Evolutionary conservation across 1,140 invertebrate species (phyloP).

Genomic region (Megalonaias nervosa): DNA sequence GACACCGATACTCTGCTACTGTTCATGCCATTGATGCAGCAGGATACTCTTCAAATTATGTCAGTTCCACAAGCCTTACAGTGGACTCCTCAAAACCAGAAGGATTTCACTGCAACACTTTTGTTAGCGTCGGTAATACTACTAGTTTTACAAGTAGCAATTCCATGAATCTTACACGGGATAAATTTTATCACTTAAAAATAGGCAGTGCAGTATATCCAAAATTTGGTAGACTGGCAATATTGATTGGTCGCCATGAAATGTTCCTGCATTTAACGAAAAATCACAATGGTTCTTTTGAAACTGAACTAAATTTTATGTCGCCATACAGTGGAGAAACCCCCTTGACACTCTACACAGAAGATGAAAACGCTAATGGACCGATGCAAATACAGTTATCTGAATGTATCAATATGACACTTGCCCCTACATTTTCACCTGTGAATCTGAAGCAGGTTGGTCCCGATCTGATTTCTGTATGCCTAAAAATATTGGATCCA

Average conservation of each 20-base stretch:
- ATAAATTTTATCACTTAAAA: neutral
- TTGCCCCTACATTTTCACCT: neutral
- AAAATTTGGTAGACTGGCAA: neutral
- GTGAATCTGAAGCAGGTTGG: conserved; percentile 11
- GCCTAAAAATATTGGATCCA: neutral
- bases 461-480: neutral
- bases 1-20: conserved; percentile 20
- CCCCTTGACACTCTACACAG: neutral
- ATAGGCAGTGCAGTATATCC: neutral
- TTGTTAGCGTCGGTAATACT: neutral
- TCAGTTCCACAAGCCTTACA: conserved; percentile 5
- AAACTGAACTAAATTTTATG: neutral
- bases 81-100: conserved; percentile 40
- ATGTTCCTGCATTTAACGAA: neutral
- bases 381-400: neutral
- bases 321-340: too few relatives aligned
- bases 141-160: too few relatives aligned
- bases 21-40: conserved; percentile 40
- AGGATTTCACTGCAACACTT: conserved; percentile 16
- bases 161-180: neutral
- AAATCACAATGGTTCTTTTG: neutral
- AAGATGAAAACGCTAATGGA: neutral
- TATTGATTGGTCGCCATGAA: neutral
- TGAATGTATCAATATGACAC: neutral
- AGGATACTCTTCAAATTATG: conserved; percentile 22